phyloP scores from a whole-genome alignment of 2,113 vertebrate species.

The Nymphicus hollandicus region DNA sequence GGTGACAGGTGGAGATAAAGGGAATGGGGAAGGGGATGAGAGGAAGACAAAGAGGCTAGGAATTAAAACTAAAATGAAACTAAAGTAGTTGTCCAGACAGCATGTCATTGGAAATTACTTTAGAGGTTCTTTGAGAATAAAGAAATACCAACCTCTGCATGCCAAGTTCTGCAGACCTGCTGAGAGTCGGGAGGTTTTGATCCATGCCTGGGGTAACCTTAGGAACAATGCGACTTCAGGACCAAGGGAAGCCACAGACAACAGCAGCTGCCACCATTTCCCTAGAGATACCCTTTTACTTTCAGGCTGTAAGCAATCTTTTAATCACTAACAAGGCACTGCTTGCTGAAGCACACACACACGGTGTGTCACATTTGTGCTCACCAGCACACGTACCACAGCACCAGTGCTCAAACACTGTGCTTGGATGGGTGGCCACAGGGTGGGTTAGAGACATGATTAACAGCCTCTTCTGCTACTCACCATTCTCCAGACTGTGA shows the following conservation, averaged over 20 bases:
- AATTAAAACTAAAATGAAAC: not conserved
- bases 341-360: not conserved
- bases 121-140: not conserved
- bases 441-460: not conserved
- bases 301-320: not conserved
- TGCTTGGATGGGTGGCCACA: not conserved
- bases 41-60: not conserved
- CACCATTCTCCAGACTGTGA: not conserved
- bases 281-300: not conserved
- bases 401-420: not conserved
- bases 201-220: not conserved
- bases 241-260: not conserved
- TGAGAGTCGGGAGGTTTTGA: accelerated
- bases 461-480: not conserved
- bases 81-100: not conserved
- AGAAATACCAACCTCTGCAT: not conserved
- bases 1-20: not conserved
- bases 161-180: not conserved
- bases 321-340: not conserved
- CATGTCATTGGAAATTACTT: not conserved
- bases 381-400: accelerated
- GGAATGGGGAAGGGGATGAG: not conserved
- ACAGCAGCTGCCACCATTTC: not conserved
- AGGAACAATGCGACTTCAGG: not conserved
- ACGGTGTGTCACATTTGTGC: accelerated